Percentiles rank a stretch among this genome's conserved stretches.
Conservation (phyloP, 1,140 invertebrate genomes). For the Liolophura sinensis region DNA sequence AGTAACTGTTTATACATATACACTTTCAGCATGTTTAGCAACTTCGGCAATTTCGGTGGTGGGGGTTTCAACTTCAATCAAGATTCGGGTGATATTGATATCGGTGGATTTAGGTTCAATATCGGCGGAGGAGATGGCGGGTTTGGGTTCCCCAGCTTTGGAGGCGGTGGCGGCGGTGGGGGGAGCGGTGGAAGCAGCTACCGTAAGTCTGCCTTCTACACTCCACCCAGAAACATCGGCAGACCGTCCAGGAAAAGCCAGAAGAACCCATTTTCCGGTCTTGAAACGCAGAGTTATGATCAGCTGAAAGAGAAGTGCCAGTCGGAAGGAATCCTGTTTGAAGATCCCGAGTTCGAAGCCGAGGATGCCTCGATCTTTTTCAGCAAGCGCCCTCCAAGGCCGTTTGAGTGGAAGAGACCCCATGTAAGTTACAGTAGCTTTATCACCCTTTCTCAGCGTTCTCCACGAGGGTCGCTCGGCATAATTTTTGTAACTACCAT, state of each 20-base stretch:
- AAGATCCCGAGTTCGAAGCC: slow-evolving; percentile 54
- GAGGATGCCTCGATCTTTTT: slow-evolving; percentile 49
- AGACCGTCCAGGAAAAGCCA: slow-evolving; percentile 27
- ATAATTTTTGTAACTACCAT: no score
- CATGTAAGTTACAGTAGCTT: slow-evolving; percentile 32
- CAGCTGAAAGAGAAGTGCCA: slow-evolving; percentile 42
- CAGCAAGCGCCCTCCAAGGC: slow-evolving; percentile 31
- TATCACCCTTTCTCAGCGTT: no score
- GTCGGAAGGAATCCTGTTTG: slow-evolving; percentile 47
- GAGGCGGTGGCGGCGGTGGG: not conserved
- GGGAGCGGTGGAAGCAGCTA: slow-evolving; percentile 11
- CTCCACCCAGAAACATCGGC: slow-evolving; percentile 24
- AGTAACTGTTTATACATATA: no score
- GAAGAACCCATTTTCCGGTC: slow-evolving; percentile 42
- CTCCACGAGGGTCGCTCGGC: no score
- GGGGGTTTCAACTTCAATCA: slow-evolving; percentile 12
- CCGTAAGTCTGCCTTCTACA: slow-evolving; percentile 10
- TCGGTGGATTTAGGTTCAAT: slow-evolving; percentile 7
- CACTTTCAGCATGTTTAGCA: no score
- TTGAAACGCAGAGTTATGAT: slow-evolving; percentile 44
- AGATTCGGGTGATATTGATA: slow-evolving; percentile 2
- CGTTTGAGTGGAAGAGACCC: slow-evolving; percentile 53
- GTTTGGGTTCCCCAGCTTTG: slow-evolving; percentile 15
- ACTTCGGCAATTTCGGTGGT: slow-evolving; percentile 29
- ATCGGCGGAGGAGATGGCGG: slow-evolving; percentile 23